Conservation (phyloP, 2,888 invertebrate species). For the Hymenopus coronatus region DNA sequence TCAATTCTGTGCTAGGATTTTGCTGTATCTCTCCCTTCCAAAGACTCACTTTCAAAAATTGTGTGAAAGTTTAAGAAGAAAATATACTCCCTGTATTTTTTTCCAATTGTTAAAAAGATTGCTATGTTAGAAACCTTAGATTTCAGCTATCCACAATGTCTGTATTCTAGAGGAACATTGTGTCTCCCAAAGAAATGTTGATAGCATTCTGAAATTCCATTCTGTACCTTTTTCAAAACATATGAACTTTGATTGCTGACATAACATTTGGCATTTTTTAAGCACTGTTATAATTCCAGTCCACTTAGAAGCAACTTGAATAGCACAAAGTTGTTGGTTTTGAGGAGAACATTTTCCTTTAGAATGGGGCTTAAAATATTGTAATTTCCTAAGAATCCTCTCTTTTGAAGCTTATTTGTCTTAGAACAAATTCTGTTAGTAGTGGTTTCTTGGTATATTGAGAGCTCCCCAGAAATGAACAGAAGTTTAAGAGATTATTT, state of each 20-base stretch:
- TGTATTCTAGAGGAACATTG: not conserved
- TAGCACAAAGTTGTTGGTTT: not conserved
- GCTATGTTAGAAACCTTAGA: not conserved
- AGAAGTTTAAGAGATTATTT: not conserved
- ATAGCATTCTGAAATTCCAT: not conserved
- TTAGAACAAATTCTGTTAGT: not conserved
- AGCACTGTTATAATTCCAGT: not conserved
- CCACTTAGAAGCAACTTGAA: not conserved
- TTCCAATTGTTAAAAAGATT: not conserved
- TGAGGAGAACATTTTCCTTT: constrained; percentile 1
- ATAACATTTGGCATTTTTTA: not conserved
- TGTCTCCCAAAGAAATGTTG: not conserved
- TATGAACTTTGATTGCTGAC: not conserved
- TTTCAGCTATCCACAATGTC: not conserved
- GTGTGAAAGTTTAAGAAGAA: not conserved
- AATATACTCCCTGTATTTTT: not conserved
- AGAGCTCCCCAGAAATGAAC: not conserved
- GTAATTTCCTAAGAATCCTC: not conserved
- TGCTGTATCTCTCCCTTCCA: not conserved
- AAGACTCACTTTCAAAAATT: not conserved
- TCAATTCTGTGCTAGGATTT: not conserved
- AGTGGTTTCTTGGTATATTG: constrained; percentile 2
- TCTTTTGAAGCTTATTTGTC: not conserved
- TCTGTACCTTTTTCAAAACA: not conserved
- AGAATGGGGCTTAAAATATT: constrained; percentile 5